Conservation (phyloP, 2,113 vertebrate genomes). For the Bettongia penicillata region DNA sequence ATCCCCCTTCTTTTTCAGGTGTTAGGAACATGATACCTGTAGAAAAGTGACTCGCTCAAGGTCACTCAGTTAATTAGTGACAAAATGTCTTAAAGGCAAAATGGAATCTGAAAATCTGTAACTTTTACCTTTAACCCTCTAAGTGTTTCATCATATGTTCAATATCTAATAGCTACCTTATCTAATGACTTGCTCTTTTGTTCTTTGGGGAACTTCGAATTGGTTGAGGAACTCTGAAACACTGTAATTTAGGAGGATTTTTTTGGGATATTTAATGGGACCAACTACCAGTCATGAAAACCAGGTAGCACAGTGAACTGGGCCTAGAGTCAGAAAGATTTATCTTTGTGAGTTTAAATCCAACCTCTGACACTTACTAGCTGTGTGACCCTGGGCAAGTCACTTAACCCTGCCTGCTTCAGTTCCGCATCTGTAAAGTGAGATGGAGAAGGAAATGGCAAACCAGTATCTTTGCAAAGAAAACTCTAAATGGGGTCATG, state of each 20-base stretch:
- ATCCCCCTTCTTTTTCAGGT: neutral
- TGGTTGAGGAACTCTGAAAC: neutral
- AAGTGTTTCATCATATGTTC: neutral
- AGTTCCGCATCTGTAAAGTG: neutral
- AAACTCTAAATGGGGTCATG: neutral
- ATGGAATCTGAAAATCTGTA: neutral
- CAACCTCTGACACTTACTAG: neutral
- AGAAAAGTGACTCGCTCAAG: neutral
- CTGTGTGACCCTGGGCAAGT: neutral
- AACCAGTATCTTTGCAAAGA: neutral
- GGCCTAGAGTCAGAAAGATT: neutral
- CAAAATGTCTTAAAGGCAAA: neutral
- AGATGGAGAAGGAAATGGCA: too few species aligned
- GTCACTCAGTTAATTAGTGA: neutral
- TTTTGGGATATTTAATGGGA: constrained; percentile 8
- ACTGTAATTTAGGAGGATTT: neutral
- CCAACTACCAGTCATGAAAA: neutral
- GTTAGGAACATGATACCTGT: neutral
- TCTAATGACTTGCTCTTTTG: neutral
- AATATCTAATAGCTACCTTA: neutral
- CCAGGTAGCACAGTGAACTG: neutral
- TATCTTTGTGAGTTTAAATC: neutral
- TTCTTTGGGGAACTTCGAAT: neutral
- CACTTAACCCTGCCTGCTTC: neutral
- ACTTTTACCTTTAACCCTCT: neutral